Base-by-base conservation (phyloP, 2,888 invertebrate species). In the Amblyjoppa proteus region DNA sequence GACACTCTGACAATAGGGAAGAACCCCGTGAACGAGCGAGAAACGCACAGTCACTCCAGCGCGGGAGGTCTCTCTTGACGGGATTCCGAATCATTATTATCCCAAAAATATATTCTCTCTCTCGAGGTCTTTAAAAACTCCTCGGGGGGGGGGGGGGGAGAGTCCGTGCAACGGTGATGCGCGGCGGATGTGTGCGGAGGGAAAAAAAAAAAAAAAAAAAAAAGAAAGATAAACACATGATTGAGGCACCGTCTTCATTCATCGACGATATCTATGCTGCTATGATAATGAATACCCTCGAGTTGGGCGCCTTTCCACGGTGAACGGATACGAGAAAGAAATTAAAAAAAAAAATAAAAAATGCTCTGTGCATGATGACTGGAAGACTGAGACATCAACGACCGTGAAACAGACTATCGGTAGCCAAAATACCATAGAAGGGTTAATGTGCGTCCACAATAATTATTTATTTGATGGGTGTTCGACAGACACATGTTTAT, bases 21-120 rank as follows among this genome's bases (percentile, higher is more conserved):
- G 89, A 91, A 69, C 66, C 16, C 16, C 71, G 76, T 87, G 88
- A 86, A 88, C 88, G 87, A 87, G 87, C 87, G 86, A 86, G 86
- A 91, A 90, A 86, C 88, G 93, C 93, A 87, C 84, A 85, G 92
- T 93, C 93, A 93, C 88, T 58, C 25, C 76, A 71, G 84, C 88
- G 88, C 90, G 93, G 93, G 93, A 93, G 93, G 93, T 93, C 93
- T 89, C 66, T 88, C 88, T 85, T 13, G 45, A 45, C 88, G 88
- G 83, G 87, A 90, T 89, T 89, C 89, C 88, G 88, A 91, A 91
- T 91, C 90, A 91, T 91, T 88, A 90, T 89, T 86, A 87, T 88
- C 86, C 87, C 84, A 73, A 83, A 86, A 83, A 77, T 83, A 73
- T 76, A 51, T 51, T 83, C 80, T 68, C 73, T 68, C 73, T 77